phyloP scores from a whole-genome alignment of 2,113 vertebrate species.

The Chiloscyllium plagiosum region DNA sequence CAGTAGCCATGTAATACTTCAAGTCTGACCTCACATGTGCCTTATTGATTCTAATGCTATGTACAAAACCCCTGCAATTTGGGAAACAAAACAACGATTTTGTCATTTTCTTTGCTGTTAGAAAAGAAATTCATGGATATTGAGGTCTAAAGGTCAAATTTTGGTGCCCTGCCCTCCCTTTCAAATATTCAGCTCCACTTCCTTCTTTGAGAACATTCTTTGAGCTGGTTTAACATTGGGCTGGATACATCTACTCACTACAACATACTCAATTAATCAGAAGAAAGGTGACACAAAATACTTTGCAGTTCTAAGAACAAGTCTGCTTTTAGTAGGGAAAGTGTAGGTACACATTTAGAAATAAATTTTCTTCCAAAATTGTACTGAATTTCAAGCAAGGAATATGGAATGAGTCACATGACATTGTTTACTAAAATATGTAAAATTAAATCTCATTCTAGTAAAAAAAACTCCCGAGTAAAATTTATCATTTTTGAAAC shows the following conservation, averaged over 20 bases:
- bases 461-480: background rate
- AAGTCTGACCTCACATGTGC: constrained; percentile 20
- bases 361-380: background rate
- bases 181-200: background rate
- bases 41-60: constrained; percentile 29
- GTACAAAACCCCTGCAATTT: constrained; percentile 33
- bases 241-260: background rate
- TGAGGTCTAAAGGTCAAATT: background rate
- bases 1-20: constrained; percentile 15
- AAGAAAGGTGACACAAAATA: background rate
- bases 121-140: constrained; percentile 1
- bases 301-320: background rate
- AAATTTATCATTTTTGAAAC: background rate
- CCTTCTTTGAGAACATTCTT: background rate
- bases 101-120: constrained; percentile 26
- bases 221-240: background rate
- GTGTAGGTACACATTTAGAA: background rate
- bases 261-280: background rate
- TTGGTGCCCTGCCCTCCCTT: background rate
- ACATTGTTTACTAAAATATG: background rate
- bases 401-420: background rate
- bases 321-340: background rate
- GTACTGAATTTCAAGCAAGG: background rate
- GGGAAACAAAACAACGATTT: constrained; percentile 39
- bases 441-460: constrained; percentile 9